Percentiles rank a stretch among this genome's conserved stretches.
These are phyloP conservation scores for Bicyclus anynana DNA, from an alignment of 1,140 invertebrate genomes.

Conservation along the genomic window DNA sequence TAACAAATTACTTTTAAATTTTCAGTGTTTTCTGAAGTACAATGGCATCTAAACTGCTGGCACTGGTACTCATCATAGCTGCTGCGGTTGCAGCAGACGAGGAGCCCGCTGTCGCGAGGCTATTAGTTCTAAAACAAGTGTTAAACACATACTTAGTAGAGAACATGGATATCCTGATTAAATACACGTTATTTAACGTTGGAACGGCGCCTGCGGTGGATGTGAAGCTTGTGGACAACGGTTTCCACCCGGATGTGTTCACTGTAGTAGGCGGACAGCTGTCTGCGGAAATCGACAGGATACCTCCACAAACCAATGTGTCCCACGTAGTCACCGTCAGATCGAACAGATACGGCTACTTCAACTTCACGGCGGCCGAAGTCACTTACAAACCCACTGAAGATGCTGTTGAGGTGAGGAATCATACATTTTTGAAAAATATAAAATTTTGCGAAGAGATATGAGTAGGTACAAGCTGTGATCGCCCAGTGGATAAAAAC, in stretches of 20 bases:
- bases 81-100: constrained; percentile 79
- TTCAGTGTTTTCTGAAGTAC: constrained; percentile 51
- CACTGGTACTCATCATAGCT: constrained; percentile 58
- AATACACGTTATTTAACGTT: constrained; percentile 92
- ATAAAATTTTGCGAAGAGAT: too few relatives aligned
- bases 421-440: background rate
- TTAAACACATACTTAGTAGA: constrained; percentile 99
- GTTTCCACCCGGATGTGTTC: constrained; percentile 94
- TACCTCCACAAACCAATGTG: constrained; percentile 94
- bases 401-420: constrained; percentile 81
- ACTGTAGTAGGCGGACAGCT: constrained; percentile 91
- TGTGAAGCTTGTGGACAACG: constrained; percentile 92
- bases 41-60: constrained; percentile 63
- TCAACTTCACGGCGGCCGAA: constrained; percentile 98
- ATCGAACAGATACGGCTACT: constrained; percentile 94
- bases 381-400: constrained; percentile 92
- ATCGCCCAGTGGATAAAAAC: too few relatives aligned
- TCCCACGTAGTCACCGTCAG: constrained; percentile 95
- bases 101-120: constrained; percentile 81
- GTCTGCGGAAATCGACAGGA: constrained; percentile 89
- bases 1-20: constrained; percentile 22
- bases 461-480: too few relatives aligned
- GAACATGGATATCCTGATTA: constrained; percentile 96
- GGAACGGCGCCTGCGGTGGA: constrained; percentile 92
- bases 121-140: constrained; percentile 92